Evolutionary conservation across 2,113 vertebrate species (phyloP).

Genomic region (Dendrocopos noguchii): DNA sequence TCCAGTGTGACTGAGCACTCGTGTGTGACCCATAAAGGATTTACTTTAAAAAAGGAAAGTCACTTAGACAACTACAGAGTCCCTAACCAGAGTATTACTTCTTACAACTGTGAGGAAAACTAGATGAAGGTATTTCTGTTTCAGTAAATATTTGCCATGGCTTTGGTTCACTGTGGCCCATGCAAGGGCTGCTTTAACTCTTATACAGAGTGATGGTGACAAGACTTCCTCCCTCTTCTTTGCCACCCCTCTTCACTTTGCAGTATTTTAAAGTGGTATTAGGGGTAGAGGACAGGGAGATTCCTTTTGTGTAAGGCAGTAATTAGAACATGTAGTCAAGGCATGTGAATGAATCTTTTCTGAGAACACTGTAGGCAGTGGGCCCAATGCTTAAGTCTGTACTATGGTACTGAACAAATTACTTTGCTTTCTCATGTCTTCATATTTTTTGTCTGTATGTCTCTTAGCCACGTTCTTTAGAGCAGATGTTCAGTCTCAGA

Average conservation of each 20-base stretch:
- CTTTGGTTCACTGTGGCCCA: background rate
- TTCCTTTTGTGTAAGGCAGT: background rate
- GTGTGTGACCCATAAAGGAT: background rate
- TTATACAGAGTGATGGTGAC: background rate
- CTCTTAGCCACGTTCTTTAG: background rate
- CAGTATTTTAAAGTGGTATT: background rate
- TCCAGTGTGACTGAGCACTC: background rate
- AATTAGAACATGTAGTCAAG: background rate
- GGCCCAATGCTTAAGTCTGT: background rate
- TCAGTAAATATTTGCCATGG: background rate
- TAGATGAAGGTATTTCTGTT: background rate
- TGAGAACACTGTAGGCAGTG: background rate
- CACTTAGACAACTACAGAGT: background rate
- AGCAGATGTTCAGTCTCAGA: background rate
- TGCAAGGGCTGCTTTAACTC: background rate
- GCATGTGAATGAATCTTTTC: background rate
- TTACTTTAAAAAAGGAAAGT: background rate
- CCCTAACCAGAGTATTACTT: background rate
- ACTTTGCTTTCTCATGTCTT: background rate
- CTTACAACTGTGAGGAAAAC: background rate
- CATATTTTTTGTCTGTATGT: background rate
- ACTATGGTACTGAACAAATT: background rate
- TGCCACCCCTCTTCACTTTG: background rate
- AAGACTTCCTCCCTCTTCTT: background rate
- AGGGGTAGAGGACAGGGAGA: background rate